phyloP scores from a whole-genome alignment of 2,113 vertebrate genomes.

The Rhynchopsitta pachyrhyncha region DNA sequence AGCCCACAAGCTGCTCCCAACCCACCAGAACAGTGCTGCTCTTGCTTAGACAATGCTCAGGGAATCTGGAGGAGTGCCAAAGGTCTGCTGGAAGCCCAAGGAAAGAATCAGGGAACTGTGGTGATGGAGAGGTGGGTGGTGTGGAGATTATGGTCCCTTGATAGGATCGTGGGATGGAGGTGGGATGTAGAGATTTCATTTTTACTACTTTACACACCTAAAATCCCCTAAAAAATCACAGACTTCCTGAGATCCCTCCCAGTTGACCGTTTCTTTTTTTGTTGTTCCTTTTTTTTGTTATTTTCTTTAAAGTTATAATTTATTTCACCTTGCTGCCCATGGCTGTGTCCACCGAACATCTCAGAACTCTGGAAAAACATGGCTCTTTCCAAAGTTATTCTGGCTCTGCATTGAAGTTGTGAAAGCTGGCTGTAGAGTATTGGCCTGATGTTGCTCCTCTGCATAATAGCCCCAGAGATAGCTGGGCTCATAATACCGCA shows the following conservation, averaged over 20 bases:
- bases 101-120: not conserved
- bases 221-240: not conserved
- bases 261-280: not conserved
- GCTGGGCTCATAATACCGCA: conserved; percentile 9
- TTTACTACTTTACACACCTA: not conserved
- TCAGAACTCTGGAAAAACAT: conserved; percentile 45
- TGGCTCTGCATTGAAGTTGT: conserved; percentile 12
- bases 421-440: not conserved
- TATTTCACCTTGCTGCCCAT: conserved; percentile 53
- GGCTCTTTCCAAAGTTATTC: not conserved
- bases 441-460: not conserved
- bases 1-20: not conserved
- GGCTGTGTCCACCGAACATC: conserved; percentile 27
- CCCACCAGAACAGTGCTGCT: not conserved
- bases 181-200: not conserved
- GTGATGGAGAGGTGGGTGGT: not conserved
- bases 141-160: not conserved
- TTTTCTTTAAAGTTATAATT: not conserved
- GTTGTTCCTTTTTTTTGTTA: no score
- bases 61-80: not conserved
- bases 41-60: not conserved
- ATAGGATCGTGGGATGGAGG: not conserved
- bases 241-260: not conserved
- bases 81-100: not conserved
- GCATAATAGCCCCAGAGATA: not conserved